phyloP scores from a whole-genome alignment of 2,888 invertebrate genomes.

The Drosophila cognata region DNA sequence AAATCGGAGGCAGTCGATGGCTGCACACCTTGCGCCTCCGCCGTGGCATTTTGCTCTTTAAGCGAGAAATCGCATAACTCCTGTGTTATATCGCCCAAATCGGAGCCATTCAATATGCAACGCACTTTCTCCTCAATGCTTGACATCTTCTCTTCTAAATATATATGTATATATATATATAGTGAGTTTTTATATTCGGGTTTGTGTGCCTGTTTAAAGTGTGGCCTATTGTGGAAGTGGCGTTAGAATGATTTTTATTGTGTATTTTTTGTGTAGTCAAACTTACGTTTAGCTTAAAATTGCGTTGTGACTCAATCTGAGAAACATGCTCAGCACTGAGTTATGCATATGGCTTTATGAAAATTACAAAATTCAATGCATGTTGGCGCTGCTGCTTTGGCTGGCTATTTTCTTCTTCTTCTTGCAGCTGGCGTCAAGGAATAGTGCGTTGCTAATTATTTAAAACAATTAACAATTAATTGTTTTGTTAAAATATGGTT shows the following conservation, averaged over 20 bases:
- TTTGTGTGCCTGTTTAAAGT: constrained; percentile 4
- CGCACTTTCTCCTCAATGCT: constrained; percentile 84
- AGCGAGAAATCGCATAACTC: constrained; percentile 93
- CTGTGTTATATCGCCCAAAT: constrained; percentile 89
- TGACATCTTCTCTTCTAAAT: constrained; percentile 46
- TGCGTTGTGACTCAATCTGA: constrained; percentile 60
- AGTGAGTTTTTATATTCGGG: background rate
- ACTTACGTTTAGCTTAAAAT: constrained; percentile 67
- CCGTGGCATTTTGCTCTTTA: constrained; percentile 93
- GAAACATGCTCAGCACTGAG: constrained; percentile 62
- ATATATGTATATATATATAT: constrained; percentile 2
- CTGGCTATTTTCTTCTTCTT: background rate
- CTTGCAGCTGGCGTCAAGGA: constrained; percentile 7
- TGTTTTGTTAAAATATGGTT: constrained; percentile 5
- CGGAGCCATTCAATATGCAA: constrained; percentile 88
- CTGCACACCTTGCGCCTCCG: constrained; percentile 93
- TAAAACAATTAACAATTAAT: constrained; percentile 2
- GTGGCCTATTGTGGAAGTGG: constrained; percentile 34
- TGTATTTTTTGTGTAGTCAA: background rate
- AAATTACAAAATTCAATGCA: constrained; percentile 65
- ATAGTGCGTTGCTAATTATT: constrained; percentile 17
- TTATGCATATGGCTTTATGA: constrained; percentile 66
- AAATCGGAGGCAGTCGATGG: constrained; percentile 91
- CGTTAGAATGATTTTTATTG: constrained; percentile 2
- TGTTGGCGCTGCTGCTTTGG: constrained; percentile 29